Evolutionary conservation across 2,113 vertebrate genomes (phyloP), one percentile per base, ranked within the genome.

Genomic region (Coturnix japonica): DNA sequence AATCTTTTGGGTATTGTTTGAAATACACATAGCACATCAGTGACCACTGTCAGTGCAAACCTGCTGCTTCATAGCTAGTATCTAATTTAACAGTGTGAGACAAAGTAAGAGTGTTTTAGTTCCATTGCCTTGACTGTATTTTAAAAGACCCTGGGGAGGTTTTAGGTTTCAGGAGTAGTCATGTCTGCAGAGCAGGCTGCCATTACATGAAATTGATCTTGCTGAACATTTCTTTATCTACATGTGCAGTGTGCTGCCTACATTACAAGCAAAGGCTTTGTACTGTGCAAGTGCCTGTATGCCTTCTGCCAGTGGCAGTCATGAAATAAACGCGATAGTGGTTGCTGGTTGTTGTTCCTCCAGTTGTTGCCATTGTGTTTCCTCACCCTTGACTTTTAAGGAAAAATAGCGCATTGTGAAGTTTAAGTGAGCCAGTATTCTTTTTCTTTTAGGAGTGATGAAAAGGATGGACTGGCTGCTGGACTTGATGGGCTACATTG

Each of bases 391-490:
- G 57, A 33, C 75, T 91, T 83, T 88, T 88, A 75, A 66, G 90
- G 56, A 60, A 80, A 91, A 94, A 71, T 35, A 6, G 1, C 79
- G 15, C 16, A 3, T 75, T 54, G 7, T 41, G 23, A 10, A 44
- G 33, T 91, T 81, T 33, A 7, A 18, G 2, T 93, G 60, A 90
- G 7, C 60, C 54, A 47, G 5, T 54, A 33, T 61, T 75, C 20
- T 86, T 94, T 18, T 39, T 87, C 2, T 97, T 93, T 28, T 89
- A 99, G 99, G 98, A 9, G 98, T 99, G 25, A 61, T 97, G 46
- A 98, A 98, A 93, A 98, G 99, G 94, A 96, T 98, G 98, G 98
- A 99, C 54, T 99, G 99, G 99, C 97, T 99, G 23, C 96, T 99
- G 93, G 98, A 99, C 89, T 93, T 99, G 74, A 99, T 99, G 98